Base-by-base conservation (phyloP, 2,797 vertebrate species). In the Sebastes flavidus region DNA sequence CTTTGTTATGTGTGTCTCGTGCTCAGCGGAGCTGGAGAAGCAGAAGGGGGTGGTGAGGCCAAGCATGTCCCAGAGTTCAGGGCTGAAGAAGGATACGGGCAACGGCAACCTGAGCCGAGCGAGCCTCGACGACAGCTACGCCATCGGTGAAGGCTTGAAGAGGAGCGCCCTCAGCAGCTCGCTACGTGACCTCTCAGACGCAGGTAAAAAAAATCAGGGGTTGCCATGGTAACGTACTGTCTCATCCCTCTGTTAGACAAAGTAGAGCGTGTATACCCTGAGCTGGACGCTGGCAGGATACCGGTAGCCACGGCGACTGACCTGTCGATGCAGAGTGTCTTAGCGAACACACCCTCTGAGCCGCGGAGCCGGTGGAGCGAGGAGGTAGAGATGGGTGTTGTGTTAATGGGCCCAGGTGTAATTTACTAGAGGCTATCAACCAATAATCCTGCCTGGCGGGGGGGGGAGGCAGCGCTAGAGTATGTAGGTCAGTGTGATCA, bases 161-260 rank as follows among this genome's bases (percentile, higher is more conserved):
- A 95, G 98, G 79, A 99, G 97, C 1, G 97, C 98, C 1, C 97
- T 99, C 81, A 99, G 98, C 95, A 99, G 97, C 93, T 99, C 98
- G 30, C 95, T 99, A 1, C 90, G 98, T 4, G 98, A 99, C 93
- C 97, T 99, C 81, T 99, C 98, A 0, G 98, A 99, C 91, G 97
- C 97, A 95, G 98, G 98, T 99, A 96, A 95, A 94, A 94, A 94
- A 49, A 94, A 83, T 34, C 25, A 22, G 8, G 14, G 52, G 42
- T 78, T 76, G 49, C 70, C 56, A 42, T 42, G 22, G 67, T 29
- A 61, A 54, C 42, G 5, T 2, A 2, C 11, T 12, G 1, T 75
- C 24, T 56, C 11, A 29, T 73, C 52, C 65, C 49, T 36, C 16
- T 12, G 63, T 32, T 77, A 77, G 85, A 60, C 25, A 14, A 59